These are phyloP conservation scores for Tromatobia lineatoria DNA, from an alignment of 2,888 invertebrate species.

Conservation along the genomic window DNA sequence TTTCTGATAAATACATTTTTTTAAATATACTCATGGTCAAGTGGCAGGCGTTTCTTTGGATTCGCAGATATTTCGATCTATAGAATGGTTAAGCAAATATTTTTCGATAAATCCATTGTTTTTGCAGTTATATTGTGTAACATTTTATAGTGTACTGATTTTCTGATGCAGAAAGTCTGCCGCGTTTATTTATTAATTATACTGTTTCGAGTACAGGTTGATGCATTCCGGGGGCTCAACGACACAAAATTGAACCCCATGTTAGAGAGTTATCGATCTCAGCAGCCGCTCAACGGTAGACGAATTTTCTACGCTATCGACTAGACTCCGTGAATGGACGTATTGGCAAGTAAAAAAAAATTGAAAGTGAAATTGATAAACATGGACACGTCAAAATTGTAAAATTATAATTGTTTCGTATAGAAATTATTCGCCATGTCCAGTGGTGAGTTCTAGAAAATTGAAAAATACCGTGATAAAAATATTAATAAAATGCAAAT, in stretches of 20 bases:
- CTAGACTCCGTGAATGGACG: background rate
- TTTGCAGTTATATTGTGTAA: too few relatives aligned
- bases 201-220: conserved; percentile 84
- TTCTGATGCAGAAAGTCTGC: too few relatives aligned
- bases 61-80: background rate
- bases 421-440: conserved; percentile 48
- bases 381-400: conserved; percentile 29
- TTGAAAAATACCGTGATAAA: background rate
- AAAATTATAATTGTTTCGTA: conserved; percentile 26
- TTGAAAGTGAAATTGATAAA: background rate
- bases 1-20: background rate
- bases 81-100: background rate
- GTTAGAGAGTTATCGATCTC: conserved; percentile 86
- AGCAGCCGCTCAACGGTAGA: conserved; percentile 86
- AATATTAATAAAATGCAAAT: conserved; percentile 8
- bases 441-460: conserved; percentile 34
- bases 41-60: too few relatives aligned
- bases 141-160: too few relatives aligned
- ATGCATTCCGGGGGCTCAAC: conserved; percentile 87
- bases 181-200: too few relatives aligned
- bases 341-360: conserved; percentile 5
- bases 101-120: too few relatives aligned
- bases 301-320: conserved; percentile 85
- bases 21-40: background rate
- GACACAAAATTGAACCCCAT: conserved; percentile 85